Conservation (phyloP, 2,797 vertebrate genomes). For the Epinephelus coioides region DNA sequence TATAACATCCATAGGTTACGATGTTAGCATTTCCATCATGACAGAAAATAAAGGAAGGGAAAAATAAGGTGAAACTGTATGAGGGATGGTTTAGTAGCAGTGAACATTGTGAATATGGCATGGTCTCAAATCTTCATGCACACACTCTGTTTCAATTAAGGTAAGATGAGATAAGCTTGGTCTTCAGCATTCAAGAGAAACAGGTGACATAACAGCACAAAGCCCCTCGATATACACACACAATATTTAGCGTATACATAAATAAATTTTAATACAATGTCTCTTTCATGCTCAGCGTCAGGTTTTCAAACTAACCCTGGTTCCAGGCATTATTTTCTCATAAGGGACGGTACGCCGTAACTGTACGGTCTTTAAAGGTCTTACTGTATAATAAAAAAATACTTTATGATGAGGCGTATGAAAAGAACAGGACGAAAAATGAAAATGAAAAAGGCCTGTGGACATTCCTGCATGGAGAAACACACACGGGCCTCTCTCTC, state of each 20-base stretch:
- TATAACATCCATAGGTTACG: not conserved
- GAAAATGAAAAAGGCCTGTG: slow-evolving; percentile 61
- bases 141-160: not conserved
- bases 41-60: no score
- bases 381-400: slow-evolving; percentile 40
- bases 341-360: slow-evolving; percentile 12
- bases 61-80: not conserved
- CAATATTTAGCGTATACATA: no score
- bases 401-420: slow-evolving; percentile 33
- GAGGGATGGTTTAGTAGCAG: not conserved
- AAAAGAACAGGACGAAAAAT: slow-evolving; percentile 49
- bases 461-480: slow-evolving; percentile 75
- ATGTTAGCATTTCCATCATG: not conserved
- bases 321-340: slow-evolving; percentile 18
- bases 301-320: slow-evolving; percentile 31
- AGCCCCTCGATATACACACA: no score
- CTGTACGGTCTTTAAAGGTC: slow-evolving; percentile 29
- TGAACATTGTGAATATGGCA: not conserved
- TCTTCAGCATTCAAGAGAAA: no score
- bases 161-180: no score
- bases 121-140: not conserved
- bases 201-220: no score
- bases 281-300: slow-evolving; percentile 20
- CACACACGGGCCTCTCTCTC: slow-evolving; percentile 33
- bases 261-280: not conserved